Evolutionary conservation across 2,888 invertebrate genomes (phyloP).

Genomic region (Cheilosia impressa): DNA sequence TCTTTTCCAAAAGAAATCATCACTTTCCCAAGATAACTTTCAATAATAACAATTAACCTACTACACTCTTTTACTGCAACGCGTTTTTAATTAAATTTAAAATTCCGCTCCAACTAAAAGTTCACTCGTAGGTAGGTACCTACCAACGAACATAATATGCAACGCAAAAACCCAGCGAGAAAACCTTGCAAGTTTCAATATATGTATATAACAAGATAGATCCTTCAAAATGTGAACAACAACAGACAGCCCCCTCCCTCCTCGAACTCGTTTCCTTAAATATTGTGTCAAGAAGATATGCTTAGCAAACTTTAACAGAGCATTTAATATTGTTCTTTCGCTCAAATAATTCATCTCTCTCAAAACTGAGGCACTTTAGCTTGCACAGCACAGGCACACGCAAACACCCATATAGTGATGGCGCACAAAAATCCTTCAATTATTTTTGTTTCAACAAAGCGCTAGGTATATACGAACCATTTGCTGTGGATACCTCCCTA

Average conservation of each 20-base stretch:
- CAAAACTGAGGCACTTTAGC: not conserved
- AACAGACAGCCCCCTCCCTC: slow-evolving; percentile 1
- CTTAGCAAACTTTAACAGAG: slow-evolving; percentile 43
- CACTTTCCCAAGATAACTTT: too few relatives aligned
- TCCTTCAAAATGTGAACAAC: not conserved
- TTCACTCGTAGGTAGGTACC: too few relatives aligned
- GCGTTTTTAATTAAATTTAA: too few relatives aligned
- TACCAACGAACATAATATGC: too few relatives aligned
- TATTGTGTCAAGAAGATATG: slow-evolving; percentile 65
- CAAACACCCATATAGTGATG: not conserved
- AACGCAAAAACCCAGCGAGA: too few relatives aligned
- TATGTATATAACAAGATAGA: not conserved
- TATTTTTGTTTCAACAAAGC: slow-evolving; percentile 30
- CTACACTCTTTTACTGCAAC: too few relatives aligned
- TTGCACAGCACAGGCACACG: not conserved
- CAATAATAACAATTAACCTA: too few relatives aligned
- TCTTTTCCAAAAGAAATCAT: too few relatives aligned
- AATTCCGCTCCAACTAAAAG: too few relatives aligned
- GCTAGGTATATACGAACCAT: not conserved
- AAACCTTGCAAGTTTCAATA: not conserved
- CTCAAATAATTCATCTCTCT: slow-evolving; percentile 40
- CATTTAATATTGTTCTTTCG: slow-evolving; percentile 51
- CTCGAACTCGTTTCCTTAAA: slow-evolving; percentile 27
- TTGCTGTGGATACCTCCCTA: slow-evolving; percentile 46
- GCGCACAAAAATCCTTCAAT: slow-evolving; percentile 29